Conservation (phyloP, 2,797 vertebrate species). For the Myioborus melanocephalus region DNA sequence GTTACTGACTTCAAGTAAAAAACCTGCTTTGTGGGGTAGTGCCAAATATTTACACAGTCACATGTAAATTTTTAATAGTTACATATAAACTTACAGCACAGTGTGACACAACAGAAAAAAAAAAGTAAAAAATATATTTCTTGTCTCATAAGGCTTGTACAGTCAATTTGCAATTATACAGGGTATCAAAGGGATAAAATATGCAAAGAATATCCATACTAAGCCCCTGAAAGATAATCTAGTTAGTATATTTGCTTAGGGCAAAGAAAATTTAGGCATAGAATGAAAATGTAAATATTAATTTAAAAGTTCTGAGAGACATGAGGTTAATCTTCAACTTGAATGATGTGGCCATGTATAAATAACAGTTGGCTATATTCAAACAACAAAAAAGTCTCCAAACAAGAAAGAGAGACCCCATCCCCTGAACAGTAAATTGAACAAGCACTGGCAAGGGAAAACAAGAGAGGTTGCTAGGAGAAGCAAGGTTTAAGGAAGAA, state of each 20-base stretch:
- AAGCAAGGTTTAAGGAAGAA: constrained; percentile 37
- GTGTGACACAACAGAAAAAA: neutral
- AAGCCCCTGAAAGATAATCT: constrained; percentile 2
- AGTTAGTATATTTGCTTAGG: neutral
- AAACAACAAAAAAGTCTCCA: constrained; percentile 26
- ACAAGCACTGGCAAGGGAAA: neutral
- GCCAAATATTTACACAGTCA: neutral
- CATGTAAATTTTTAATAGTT: neutral
- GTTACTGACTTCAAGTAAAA: neutral
- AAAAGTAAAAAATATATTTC: neutral
- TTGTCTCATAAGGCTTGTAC: neutral
- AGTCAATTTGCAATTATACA: neutral
- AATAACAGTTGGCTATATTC: constrained; percentile 27
- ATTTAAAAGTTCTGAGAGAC: constrained; percentile 28
- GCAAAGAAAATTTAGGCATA: neutral
- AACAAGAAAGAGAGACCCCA: neutral
- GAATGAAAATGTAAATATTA: constrained; percentile 43
- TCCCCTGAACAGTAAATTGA: constrained; percentile 25
- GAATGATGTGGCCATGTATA: neutral
- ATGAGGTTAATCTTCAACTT: constrained; percentile 40
- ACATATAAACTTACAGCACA: neutral
- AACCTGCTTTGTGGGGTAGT: neutral
- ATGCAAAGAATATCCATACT: neutral
- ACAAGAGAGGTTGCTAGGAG: constrained; percentile 48
- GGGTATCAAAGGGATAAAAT: neutral